Base-by-base conservation (phyloP, 2,113 vertebrate genomes). In the Campylorhamphus procurvoides region DNA sequence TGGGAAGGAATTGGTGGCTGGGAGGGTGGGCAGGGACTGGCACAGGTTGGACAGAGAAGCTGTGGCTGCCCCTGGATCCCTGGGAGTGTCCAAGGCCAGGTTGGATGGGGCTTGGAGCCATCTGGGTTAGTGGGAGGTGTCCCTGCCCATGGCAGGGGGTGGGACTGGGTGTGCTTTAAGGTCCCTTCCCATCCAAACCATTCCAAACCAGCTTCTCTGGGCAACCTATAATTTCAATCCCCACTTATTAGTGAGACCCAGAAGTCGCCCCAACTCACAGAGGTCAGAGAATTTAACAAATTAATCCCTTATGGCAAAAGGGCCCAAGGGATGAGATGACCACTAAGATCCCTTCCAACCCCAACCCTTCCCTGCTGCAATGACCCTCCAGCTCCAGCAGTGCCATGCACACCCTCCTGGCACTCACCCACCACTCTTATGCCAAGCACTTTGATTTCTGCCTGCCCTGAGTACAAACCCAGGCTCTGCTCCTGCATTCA, bases 231-330 rank as follows among this genome's bases (percentile, higher is more conserved):
- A 39, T 47, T 39, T 9, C 0, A 29, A 53, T 4, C 24, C 29
- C 29, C 58, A 25, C 11, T 60, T 37, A 27, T 60, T 60, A 37
- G 23, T 60, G 24, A 37, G 58, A 17, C 15, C 24, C 10, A 71
- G 47, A 69, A 50, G 18, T 7, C 3, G 14, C 55, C 42, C 18
- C 24, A 27, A 3, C 6, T 15, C 29, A 14, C 19, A 18, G 10
- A 12, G 60, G 39, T 9, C 56, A 27, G 50, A 13, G 79, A 33
- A 33, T 15, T 5, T 10, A 42, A 9, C 33, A 25, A 20, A 2
- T 2, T 0, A 12, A 14, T 10, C 12, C 4, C 0, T 5, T 2
- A 3, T 2, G 40, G 46, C 28, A 15, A 6, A 24, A 35, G 24
- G 71, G 25, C 58, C 9, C 14, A 1, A n/a, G 12, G 58, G 6